Base-by-base conservation (phyloP, 1,140 invertebrate species). In the Papilio dardanus region DNA sequence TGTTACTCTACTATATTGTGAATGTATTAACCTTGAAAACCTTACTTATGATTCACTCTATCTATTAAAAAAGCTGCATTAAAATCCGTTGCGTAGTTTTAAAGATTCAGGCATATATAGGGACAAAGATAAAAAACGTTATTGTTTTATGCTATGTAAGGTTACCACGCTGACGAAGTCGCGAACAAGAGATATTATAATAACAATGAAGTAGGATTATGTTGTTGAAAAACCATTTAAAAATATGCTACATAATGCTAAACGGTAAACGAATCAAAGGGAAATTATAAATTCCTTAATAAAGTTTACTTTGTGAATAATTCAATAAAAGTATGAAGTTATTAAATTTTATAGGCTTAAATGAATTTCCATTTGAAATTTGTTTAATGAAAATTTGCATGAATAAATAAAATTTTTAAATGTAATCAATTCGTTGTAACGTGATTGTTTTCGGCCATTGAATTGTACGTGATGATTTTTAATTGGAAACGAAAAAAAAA, bases 371-470 rank as follows among this genome's bases (percentile, higher is more conserved):
- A 12, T 62, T 24, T 30, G 54, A 62, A n/a, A 62, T 62, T 62
- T 62, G 24, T 62, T 28, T 62, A 62, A 62, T 62, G 54, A 62
- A 62, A 62, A 62, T 62, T 62, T 62, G 54, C 54, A 62, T 62
- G 54, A 30, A 24, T 12, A 62, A 62, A 62, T 62, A 62, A 62
- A n/a, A 62, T 28, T 62, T 62, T 62, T 24, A 30, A 62, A 62
- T 28, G 54, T 1, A 62, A 62, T 62, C 30, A 62, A 62, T 62
- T 62, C 50, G 24, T 14, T 28, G 50, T 58, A 24, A 4, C 10
- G 54, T 14, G 12, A 30, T 62, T 62, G 54, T 54, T 54, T 54
- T 6, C 19, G 19, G 6, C 50, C 1, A 10, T 62, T 62, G 54
- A 62, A 28, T 62, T 12, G 24, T 62, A 28, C 54, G 24, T 28